Evolutionary conservation across 2,888 invertebrate genomes (phyloP), one percentile per base, ranked within the genome.

Genomic region (Troides helena): DNA sequence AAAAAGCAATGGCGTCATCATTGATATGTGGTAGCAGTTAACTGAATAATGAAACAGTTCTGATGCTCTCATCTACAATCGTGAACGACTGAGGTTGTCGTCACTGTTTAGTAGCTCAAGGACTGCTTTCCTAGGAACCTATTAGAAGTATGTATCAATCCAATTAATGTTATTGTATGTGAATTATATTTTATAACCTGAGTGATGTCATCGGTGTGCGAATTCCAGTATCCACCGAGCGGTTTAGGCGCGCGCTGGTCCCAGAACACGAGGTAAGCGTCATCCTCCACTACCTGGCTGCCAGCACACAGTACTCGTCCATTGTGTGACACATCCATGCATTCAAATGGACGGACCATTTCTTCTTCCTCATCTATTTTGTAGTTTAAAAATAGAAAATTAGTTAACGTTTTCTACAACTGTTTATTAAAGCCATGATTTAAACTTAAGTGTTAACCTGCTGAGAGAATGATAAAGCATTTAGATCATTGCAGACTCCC

Each of bases 221-320:
- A 95, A 77, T 97, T 96, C 95, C 95, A 96, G 82, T 97, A 98
- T 0, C 95, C 96, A 0, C 97, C 97, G 2, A 97, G 87, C 17
- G 95, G 89, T 72, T 93, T 91, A 0, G 89, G 80, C 71, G 92
- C 90, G 72, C 97, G 92, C 30, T 95, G 88, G 87, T 98, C 98
- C 95, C 96, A 97, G 88, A 98, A 98, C 72, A 97, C 86, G 21
- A 97, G 89, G 83, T 94, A 97, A 0, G 96, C 94, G 80, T 97
- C 96, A 30, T 94, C 94, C 68, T 94, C 93, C 60, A 94, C 89
- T 36, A 95, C 83, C 80, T 96, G 95, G 1, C 96, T 96, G 66
- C 97, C 98, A 1, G 95, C 95, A 80, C 96, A 95, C 69, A 98
- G 77, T 65, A 97, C 89, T 43, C 95, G 90, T 50, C 95, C 95